Base-by-base conservation (phyloP, 1,140 invertebrate species). In the Zophobas morio region DNA sequence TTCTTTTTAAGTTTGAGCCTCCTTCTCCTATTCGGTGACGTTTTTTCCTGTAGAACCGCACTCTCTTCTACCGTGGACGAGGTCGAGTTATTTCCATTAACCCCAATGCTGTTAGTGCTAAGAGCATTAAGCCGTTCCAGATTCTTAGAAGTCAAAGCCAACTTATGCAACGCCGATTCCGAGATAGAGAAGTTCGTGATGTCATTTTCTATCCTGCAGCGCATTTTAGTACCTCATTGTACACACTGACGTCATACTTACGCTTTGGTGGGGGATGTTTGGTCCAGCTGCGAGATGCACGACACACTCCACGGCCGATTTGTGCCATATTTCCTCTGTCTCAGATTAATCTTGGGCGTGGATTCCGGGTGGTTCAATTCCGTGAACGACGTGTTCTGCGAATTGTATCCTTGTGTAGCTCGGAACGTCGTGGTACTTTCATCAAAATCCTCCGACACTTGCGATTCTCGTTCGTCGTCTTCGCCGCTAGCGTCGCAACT, bases 401-500 rank as follows among this genome's bases (percentile, higher is more conserved):
- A 90, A 78, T 87, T 87, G 74, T 85, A 89, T 35, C 82, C 83
- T 74, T 83, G 81, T 79, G 82, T 82, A 83, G 86, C 82, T 83
- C 90, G 87, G 82, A 89, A 91, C 8, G 91, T 92, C 35, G 90
- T 89, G 33, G 92, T 88, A 78, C 91, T 93, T 77, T 91, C 90
- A 77, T 91, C 89, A 35, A 91, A 87, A 75, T 94, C 94, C 81
- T 94, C 94, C 0, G 94, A 94, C 1, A 91, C 91, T 76, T 93
- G 89, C 0, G 93, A 94, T 82, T 95, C 94, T 37, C 89, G 90
- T 20, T 93, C 94, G 37, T 95, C 96, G 76, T 95, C 95, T 88
- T 97, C 96, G 33, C 95, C 94, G 78, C 95, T 96, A 0, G 96
- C 96, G 84, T 98, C 96, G 85, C 96, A 97, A 84, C 84, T 85